Percentiles rank a stretch among this genome's conserved stretches.
Evolutionary conservation across 2,113 vertebrate species (phyloP).

Genomic region (Vulpes vulpes): DNA sequence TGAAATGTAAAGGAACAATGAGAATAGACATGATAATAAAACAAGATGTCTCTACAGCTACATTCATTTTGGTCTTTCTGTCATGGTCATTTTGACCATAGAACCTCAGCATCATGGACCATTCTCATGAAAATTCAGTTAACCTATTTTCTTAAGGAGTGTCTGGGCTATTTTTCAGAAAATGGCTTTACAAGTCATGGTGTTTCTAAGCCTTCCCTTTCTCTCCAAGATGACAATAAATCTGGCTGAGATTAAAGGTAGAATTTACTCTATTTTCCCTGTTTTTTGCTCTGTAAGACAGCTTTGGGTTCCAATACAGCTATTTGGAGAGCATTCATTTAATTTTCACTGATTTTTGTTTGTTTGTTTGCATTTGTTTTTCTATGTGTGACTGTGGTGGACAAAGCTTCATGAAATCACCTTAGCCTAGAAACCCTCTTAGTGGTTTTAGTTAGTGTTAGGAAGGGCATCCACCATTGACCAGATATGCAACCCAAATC

Average conservation of each 20-base stretch:
- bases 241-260: slow-evolving; percentile 43
- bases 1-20: neutral
- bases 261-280: neutral
- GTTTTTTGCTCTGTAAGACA: neutral
- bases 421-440: neutral
- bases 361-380: neutral
- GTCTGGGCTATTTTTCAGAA: slow-evolving; percentile 46
- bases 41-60: neutral
- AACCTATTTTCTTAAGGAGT: slow-evolving; percentile 62
- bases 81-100: neutral
- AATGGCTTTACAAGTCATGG: neutral
- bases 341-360: slow-evolving; percentile 42
- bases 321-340: slow-evolving; percentile 17
- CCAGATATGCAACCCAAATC: neutral
- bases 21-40: neutral
- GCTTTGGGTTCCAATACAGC: neutral
- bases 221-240: slow-evolving; percentile 3
- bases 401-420: neutral
- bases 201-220: slow-evolving; percentile 21
- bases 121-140: slow-evolving; percentile 66
- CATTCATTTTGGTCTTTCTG: neutral
- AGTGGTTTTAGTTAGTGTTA: too few species aligned
- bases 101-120: neutral
- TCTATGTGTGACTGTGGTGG: neutral
- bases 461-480: neutral